Evolutionary conservation across 2,888 invertebrate genomes (phyloP), one percentile per base, ranked within the genome.

Genomic region (Dryobotodes eremita): DNA sequence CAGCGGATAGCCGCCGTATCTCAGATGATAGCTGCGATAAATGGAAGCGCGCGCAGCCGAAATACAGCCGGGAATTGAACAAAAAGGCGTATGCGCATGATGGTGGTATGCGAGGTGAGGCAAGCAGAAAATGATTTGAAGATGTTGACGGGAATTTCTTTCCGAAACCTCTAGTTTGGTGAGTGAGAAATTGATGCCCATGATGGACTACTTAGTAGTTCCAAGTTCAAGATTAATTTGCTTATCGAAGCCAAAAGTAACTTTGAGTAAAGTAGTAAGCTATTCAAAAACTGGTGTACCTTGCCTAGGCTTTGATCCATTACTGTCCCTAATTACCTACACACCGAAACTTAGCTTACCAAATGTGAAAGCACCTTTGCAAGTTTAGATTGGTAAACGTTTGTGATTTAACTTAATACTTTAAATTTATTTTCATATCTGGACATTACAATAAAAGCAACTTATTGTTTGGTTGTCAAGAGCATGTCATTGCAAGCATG

Each of bases 21-120:
- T 94, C 93, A 94, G 96, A 95, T 95, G 95, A 95, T 95, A 94
- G 93, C 92, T 86, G 90, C 94, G 96, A 96, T 96, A 96, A 95
- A 95, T 92, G 93, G 92, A 92, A 90, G 93, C 94, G 92, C 94
- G 93, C 94, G 93, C 96, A 95, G 95, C 96, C 96, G 94, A 96
- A 96, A 96, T 96, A 96, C 95, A 93, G 92, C 90, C 90, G 86
- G 91, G 92, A 90, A 89, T 88, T 84, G 93, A 92, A 92, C 95
- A 95, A 96, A 96, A 95, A 95, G 95, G 92, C 93, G 91, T 91
- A 90, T 83, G 90, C 92, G 92, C 88, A 73, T 91, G 93, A 93
- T 61, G 89, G 90, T 20, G 11, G 42, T 89, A 92, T 94, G 92
- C 92, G n/a, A 78, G 42, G 90, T 59, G 65, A 68, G 15, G 23